Base-by-base conservation (phyloP, 2,888 invertebrate genomes). In the Tanytarsus gracilentus region DNA sequence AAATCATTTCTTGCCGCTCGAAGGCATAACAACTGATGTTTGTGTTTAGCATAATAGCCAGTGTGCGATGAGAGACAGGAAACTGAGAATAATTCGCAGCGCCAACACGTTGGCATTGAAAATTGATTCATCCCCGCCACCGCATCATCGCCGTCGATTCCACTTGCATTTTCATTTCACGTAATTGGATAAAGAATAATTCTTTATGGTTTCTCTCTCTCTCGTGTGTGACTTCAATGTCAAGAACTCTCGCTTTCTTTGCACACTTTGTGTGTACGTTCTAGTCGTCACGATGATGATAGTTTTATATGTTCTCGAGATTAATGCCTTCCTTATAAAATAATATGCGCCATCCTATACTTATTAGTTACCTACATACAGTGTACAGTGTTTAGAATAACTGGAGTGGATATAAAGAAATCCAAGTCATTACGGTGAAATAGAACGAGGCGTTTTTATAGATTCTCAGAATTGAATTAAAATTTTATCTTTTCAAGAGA, bases 241-340 rank as follows among this genome's bases (percentile, higher is more conserved):
- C 48, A 48, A 58, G 58, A 40, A 58, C 58, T 58, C 48, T 58
- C 48, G 58, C 48, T 58, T 58, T 58, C 58, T 58, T 48, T 25
- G 8, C n/a, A 11, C 11, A 25, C 26, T 49, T 23, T 23, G n/a
- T 49, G 11, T 26, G 25, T 23, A 11, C 18, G 49, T 25, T 23
- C 40, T 16, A n/a, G 36, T 18, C n/a, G 48, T 50, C 25, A 25
- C 23, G 5, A 6, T 7, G 23, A 4, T 4, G 23, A 18, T 18
- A 21, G 8, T n/a, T n/a, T n/a, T n/a, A 5, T 18, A 48, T 6
- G 16, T 48, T 4, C 14, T 9, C 48, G 58, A 58, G 58, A 58
- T 58, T 58, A 58, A 58, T 58, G 58, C 58, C 58, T 58, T 58
- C 58, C 58, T 58, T 23, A 58, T 58, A 58, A 58, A 14, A 29